A percentile compares a stretch with the other conserved stretches of the same genome.
These are phyloP conservation scores for Burhinus bistriatus DNA, from an alignment of 2,113 vertebrate species.

Conservation along the genomic window DNA sequence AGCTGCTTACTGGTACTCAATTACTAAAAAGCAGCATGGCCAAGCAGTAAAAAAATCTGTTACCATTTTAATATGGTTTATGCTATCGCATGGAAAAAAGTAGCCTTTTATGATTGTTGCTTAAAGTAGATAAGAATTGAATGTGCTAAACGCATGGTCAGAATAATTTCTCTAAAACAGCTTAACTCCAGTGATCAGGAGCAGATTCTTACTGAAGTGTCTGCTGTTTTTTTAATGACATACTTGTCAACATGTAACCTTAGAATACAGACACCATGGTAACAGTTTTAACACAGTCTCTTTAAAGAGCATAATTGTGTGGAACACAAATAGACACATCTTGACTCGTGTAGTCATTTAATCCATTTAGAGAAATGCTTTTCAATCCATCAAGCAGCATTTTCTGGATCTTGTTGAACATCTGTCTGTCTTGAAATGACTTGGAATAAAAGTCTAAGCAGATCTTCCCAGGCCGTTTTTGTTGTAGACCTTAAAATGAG, in stretches of 20 bases:
- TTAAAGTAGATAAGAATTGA: neutral
- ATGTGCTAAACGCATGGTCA: neutral
- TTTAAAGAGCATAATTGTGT: slow-evolving; percentile 50
- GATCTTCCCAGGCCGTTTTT: neutral
- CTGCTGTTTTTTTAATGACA: slow-evolving; percentile 32
- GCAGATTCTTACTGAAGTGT: slow-evolving; percentile 1
- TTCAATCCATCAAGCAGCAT: slow-evolving; percentile 26
- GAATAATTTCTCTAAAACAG: neutral
- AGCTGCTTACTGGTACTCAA: neutral
- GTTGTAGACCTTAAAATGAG: neutral
- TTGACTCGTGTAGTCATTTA: slow-evolving; percentile 59
- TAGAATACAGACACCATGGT: slow-evolving; percentile 48
- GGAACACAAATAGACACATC: slow-evolving; percentile 62
- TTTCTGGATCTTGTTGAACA: slow-evolving; percentile 59
- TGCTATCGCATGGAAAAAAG: neutral
- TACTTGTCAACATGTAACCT: slow-evolving; percentile 59
- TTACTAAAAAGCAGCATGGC: neutral
- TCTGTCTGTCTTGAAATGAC: slow-evolving; percentile 27
- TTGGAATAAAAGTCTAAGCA: neutral
- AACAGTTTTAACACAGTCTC: slow-evolving; percentile 52
- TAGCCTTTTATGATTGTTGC: neutral
- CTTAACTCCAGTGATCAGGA: neutral
- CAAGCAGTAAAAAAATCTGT: neutral
- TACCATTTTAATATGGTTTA: neutral
- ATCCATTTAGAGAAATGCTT: slow-evolving; percentile 64